Percentiles rank a stretch among this genome's conserved stretches.
Evolutionary conservation across 2,888 invertebrate species (phyloP).

Genomic region (Leistus spinibarbis): DNA sequence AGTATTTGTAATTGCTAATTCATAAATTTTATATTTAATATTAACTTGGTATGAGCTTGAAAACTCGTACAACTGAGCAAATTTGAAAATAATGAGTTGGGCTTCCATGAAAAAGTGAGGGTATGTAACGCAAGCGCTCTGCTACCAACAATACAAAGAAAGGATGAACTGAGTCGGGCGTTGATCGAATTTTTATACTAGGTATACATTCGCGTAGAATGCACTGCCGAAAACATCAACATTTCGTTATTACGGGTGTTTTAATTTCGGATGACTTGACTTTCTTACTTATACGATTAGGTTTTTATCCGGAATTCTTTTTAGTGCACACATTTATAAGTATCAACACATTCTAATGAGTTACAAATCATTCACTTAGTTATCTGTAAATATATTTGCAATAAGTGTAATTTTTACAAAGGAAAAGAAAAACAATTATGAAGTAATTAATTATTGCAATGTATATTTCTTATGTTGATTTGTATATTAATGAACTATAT

Average conservation of each 20-base stretch:
- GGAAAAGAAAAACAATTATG: background rate
- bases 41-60: too few species aligned
- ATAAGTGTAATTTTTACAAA: constrained; percentile 17
- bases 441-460: constrained; percentile 24
- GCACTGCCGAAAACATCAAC: constrained; percentile 31
- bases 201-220: constrained; percentile 21
- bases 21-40: too few species aligned
- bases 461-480: constrained; percentile 34
- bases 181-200: background rate
- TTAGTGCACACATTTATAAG: constrained; percentile 13
- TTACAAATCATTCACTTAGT: constrained; percentile 22
- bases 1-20: too few species aligned
- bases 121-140: background rate
- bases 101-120: background rate
- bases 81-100: background rate
- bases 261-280: constrained; percentile 15
- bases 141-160: background rate
- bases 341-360: constrained; percentile 16
- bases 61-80: too few species aligned
- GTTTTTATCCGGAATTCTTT: background rate
- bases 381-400: constrained; percentile 35
- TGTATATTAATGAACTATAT: constrained; percentile 25
- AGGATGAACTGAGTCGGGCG: background rate
- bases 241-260: constrained; percentile 27
- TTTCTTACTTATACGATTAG: background rate